These are phyloP conservation scores for Sycophaga agraensis DNA, from an alignment of 1,140 invertebrate species.

Conservation along the genomic window DNA sequence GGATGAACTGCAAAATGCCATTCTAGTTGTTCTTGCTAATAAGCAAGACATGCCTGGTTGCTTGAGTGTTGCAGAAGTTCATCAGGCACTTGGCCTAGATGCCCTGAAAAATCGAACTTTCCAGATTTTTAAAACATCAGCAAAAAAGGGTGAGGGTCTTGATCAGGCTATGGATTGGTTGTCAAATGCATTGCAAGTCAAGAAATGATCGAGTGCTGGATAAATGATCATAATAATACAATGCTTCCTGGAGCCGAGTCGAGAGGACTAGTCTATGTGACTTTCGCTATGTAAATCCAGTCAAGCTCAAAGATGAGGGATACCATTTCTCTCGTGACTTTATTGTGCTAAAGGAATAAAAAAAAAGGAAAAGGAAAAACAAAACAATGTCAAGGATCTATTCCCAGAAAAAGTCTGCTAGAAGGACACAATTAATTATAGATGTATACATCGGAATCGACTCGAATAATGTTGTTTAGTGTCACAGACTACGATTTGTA, in stretches of 20 bases:
- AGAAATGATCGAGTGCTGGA: slow-evolving; percentile 68
- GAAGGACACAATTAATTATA: slow-evolving; percentile 14
- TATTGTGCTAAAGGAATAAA: slow-evolving; percentile 13
- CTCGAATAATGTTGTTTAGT: background rate
- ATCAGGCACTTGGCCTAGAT: slow-evolving; percentile 92
- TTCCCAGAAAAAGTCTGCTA: slow-evolving; percentile 29
- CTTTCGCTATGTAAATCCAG: background rate
- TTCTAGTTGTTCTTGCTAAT: slow-evolving; percentile 97
- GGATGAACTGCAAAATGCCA: slow-evolving; percentile 93
- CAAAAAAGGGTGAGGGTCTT: slow-evolving; percentile 96
- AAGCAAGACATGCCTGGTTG: slow-evolving; percentile 99
- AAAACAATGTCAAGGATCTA: slow-evolving; percentile 11
- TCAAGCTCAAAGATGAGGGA: background rate
- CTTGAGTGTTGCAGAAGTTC: slow-evolving; percentile 94
- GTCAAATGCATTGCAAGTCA: slow-evolving; percentile 82
- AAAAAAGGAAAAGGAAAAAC: background rate
- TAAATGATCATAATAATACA: background rate
- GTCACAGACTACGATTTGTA: background rate
- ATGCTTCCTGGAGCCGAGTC: background rate
- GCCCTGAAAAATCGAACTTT: slow-evolving; percentile 95
- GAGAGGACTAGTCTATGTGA: slow-evolving; percentile 7
- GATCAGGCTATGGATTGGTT: slow-evolving; percentile 99
- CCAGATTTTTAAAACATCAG: slow-evolving; percentile 99
- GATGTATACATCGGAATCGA: slow-evolving; percentile 5
- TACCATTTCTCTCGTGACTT: slow-evolving; percentile 1